These are phyloP conservation scores for Xanthia togata DNA, from an alignment of 2,888 invertebrate species.

Conservation along the genomic window DNA sequence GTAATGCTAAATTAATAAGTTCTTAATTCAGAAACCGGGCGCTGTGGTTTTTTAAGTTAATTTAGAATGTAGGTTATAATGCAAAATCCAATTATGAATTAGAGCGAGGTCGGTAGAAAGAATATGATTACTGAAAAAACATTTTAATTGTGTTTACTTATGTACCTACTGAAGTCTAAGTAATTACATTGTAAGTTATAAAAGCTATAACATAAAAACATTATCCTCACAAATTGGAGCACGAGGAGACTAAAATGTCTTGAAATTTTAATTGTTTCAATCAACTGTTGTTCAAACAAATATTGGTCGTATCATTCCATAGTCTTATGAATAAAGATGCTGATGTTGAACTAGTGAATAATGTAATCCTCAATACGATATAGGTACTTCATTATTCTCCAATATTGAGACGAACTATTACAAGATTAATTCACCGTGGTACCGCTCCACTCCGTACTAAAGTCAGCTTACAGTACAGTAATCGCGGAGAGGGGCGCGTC, in stretches of 20 bases:
- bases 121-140: constrained; percentile 34
- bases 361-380: not conserved
- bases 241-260: not conserved
- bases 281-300: not conserved
- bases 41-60: not conserved
- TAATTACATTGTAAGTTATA: not conserved
- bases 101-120: constrained; percentile 45
- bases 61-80: constrained; percentile 16
- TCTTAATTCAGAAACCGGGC: not conserved
- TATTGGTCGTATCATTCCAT: not conserved
- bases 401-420: not conserved
- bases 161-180: constrained; percentile 1
- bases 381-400: not conserved
- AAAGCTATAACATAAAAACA: not conserved
- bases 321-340: not conserved
- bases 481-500: too few relatives aligned
- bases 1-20: not conserved
- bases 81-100: constrained; percentile 48
- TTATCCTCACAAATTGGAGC: not conserved
- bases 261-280: not conserved
- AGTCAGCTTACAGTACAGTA: too few relatives aligned
- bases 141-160: constrained; percentile 26
- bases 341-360: not conserved
- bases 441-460: too few relatives aligned
- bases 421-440: not conserved